Evolutionary conservation across 30 jellyfish, hydroid and myxozoan genomes (phyloP), one percentile per base, ranked within the genome.

Genomic region (Nemopilema nomurai): DNA sequence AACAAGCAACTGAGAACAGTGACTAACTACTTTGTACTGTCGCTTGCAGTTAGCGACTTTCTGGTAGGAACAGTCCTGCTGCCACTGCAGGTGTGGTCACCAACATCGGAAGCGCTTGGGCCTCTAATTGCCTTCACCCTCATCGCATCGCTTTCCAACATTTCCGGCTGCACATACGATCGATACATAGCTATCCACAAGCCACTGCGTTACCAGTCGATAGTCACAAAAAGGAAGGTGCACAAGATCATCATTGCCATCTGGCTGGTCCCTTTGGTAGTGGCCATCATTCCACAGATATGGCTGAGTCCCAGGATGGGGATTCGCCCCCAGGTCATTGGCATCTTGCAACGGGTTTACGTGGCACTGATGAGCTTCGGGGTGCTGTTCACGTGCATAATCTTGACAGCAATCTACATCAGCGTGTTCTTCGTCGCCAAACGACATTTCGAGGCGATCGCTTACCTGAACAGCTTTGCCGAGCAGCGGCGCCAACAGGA

Each of bases 201-300:
- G 69, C 97, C 97, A 28, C 90, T 89, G 8, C 97, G 97, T 28
- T 89, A 89, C 82, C 79, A 80, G 4, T 71, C 97, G 13, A 89
- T 89, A 8, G 71, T 89, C 27, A 80, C 92, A n/a, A 67, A 68
- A 27, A 18, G 71, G 33, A 49, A 72, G 57, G 85, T 82, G 30
- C 77, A 62, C 49, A 62, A 22, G 63, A 62, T 81, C 22, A 85
- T 89, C 30, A 19, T 76, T 19, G 67, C 70, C 64, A 71, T 81
- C 8, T 89, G 97, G 97, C 79, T 64, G 0, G 67, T 82, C 16
- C 97, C 97, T 17, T 27, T 75, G 1, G 25, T 75, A 26, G 28
- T 89, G 8, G 87, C 90, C 8, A 9, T 87, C 69, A 73, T 89
- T 16, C 89, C 96, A 17, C 87, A 79, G 49, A 49, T 68, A 4